Evolutionary conservation across 2,888 invertebrate genomes (phyloP), one percentile per base, ranked within the genome.

Genomic region (Phyllotreta striolata): DNA sequence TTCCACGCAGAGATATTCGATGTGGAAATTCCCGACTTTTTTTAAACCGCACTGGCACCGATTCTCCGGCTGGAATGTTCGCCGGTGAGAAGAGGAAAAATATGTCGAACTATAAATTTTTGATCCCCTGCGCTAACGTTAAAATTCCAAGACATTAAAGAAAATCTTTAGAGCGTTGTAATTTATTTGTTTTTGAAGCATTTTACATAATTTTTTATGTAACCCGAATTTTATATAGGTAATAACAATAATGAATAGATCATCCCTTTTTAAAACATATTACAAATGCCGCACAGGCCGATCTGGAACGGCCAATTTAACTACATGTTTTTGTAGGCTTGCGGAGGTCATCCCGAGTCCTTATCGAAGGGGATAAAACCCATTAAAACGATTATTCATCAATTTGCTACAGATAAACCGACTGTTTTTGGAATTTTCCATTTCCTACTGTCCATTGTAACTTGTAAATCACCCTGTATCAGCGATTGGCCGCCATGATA

Each of bases 381-480:
- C 61, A 64, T 64, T 61, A 61, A 56, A 40, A 39, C 49, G 52
- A 61, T 64, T 61, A 56, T 64, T 56, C 64, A 44, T 58, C 65
- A 62, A 55, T 60, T 64, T 57, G 52, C 14, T 46, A 2, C 10
- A 62, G 62, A 65, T 65, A 65, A 62, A n/a, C 35, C 35, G 14
- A 10, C n/a, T n/a, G 52, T 41, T 38, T 54, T 43, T 13, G 12
- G 38, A 60, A 13, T 52, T 60, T 59, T 52, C 12, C 52, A 52
- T 60, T 60, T 60, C 52, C 60, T 40, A 37, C 43, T 60, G 60
- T 44, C 60, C 52, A 44, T 43, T 54, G 37, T 35, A 52, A 52
- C 52, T 37, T 63, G 60, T 63, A 66, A 60, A 63, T 66, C 66
- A 66, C 63, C 66, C 66, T 66, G 63, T 66, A 66, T 63, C 63